Evolutionary conservation across 2,113 vertebrate species (phyloP).

Genomic region (Macheiramphus alcinus): DNA sequence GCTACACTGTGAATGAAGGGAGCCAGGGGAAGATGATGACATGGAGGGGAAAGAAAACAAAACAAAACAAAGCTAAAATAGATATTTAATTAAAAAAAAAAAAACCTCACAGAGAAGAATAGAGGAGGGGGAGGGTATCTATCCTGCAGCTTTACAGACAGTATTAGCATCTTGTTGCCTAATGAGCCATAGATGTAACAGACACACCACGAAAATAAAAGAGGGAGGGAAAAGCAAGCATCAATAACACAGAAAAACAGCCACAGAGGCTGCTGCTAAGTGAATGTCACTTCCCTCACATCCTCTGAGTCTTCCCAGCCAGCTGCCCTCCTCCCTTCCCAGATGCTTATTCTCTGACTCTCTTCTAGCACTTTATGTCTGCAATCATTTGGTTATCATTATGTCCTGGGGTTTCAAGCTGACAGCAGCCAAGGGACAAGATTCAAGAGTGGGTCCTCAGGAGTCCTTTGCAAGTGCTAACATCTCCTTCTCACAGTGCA

Average conservation of each 20-base stretch:
- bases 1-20: not conserved
- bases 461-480: not conserved
- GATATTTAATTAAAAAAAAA: not conserved
- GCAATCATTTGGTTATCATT: not conserved
- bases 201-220: constrained; percentile 32
- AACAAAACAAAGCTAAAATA: constrained; percentile 8
- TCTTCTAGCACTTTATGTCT: not conserved
- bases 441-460: not conserved
- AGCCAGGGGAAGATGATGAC: not conserved
- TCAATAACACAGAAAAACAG: not conserved
- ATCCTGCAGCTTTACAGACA: not conserved
- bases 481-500: not conserved
- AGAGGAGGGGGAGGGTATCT: not conserved
- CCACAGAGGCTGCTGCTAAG: not conserved
- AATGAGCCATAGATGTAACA: constrained; percentile 45
- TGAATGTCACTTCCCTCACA: not conserved
- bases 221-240: not conserved
- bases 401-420: not conserved
- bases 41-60: not conserved
- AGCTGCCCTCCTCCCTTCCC: not conserved
- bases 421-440: not conserved
- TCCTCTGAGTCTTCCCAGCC: not conserved
- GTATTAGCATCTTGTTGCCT: constrained; percentile 25
- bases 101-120: not conserved
- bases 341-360: not conserved